Evolutionary conservation across 2,888 invertebrate genomes (phyloP).

Genomic region (Agrochola lychnidis): DNA sequence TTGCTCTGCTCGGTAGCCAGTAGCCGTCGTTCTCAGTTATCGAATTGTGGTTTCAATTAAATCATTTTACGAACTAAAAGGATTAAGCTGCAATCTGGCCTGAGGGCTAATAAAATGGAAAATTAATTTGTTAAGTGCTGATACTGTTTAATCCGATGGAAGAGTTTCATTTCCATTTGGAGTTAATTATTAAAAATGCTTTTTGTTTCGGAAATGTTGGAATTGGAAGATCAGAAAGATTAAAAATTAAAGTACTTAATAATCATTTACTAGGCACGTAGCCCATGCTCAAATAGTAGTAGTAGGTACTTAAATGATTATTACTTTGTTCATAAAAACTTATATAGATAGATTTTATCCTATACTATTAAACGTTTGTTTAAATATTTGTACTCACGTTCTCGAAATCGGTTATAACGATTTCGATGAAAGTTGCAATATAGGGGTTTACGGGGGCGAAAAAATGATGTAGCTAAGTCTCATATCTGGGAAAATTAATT

Average conservation of each 20-base stretch:
- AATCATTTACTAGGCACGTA: not conserved
- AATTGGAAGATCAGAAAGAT: not conserved
- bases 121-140: not conserved
- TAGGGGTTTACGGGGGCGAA: no score
- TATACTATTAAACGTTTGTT: no score
- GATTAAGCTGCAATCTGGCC: constrained; percentile 14
- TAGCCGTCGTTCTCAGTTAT: not conserved
- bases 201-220: not conserved
- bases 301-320: no score
- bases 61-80: constrained; percentile 2
- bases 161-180: not conserved
- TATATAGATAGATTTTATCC: not conserved
- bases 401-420: no score
- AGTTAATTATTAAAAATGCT: not conserved
- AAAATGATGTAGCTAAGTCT: no score
- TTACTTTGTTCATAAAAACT: not conserved
- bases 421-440: no score
- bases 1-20: not conserved
- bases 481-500: no score
- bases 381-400: no score
- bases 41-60: constrained; percentile 3
- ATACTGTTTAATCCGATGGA: no score
- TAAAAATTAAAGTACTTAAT: not conserved
- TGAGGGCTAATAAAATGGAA: constrained; percentile 6
- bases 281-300: not conserved